Base-by-base conservation (phyloP, 2,797 vertebrate species). In the Fistularia commersonii region DNA sequence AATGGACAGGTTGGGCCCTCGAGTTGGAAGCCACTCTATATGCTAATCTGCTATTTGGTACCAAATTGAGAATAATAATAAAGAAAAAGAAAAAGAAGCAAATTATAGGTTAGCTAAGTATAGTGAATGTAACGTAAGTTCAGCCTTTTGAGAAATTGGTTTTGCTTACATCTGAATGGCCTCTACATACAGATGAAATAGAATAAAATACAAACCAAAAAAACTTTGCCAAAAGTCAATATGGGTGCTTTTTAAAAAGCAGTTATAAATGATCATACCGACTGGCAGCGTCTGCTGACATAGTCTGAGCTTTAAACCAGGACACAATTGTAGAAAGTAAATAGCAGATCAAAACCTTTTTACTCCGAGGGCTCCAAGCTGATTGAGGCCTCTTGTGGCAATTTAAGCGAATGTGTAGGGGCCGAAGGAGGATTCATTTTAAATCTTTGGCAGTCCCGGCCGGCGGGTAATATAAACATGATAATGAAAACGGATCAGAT, bases 401-500 rank as follows among this genome's bases (percentile, higher is more conserved):
- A 47, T 62, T 50, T 48, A 34, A 52, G 15, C 3, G 34, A 33
- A 11, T 23, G 35, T 33, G 32, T 12, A 7, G 40, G 33, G 36
- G 47, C 40, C 23, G 23, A 23, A 57, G 44, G 10, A 47, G 7
- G 41, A 41, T 51, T 39, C 2, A 48, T 50, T 61, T 41, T 32
- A 60, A 38, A 48, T 47, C 44, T 56, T 38, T 62, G 15, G 3
- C 8, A 11, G 10, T 54, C 41, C 32, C 35, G 55, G 39, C 32
- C 35, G 55, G 39, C 15, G 32, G 31, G 54, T 13, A 33, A 48
- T 32, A 41, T 56, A 56, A 59, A 53, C 51, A 38, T 35, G 3
- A 44, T 31, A 64, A 64, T 55, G 53, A 55, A 42, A 52, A 64
- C 36, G 48, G 47, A 65, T 61, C 32, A 51, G 31, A 46, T 4